A percentile compares a stretch with the other conserved stretches of the same genome.
Evolutionary conservation across 2,113 vertebrate genomes (phyloP).

Genomic region (Pseudorhombus dupliciocellatus): DNA sequence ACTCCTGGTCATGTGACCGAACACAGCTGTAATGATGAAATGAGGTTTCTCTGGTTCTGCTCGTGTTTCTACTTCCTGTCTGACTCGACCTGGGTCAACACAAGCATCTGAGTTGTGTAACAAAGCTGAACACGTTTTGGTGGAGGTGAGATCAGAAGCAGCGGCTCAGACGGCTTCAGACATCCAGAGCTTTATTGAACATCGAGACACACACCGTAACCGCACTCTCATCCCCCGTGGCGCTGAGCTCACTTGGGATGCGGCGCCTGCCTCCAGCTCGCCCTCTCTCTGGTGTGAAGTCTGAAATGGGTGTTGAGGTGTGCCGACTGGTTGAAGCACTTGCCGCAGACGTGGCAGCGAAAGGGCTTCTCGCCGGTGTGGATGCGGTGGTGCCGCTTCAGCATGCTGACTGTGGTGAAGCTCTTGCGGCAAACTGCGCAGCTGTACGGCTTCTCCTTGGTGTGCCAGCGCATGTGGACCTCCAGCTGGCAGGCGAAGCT

Average conservation of each 20-base stretch:
- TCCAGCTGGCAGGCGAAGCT: constrained; percentile 78
- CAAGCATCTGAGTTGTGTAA: neutral
- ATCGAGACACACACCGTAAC: constrained; percentile 30
- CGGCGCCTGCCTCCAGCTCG: constrained; percentile 6
- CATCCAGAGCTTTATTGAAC: constrained; percentile 55
- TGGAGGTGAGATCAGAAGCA: neutral
- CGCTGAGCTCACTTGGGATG: constrained; percentile 24
- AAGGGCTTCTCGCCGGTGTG: constrained; percentile 79
- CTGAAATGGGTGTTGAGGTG: constrained; percentile 79
- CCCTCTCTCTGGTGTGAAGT: constrained; percentile 69
- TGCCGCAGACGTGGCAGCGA: constrained; percentile 74
- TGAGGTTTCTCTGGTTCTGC: too few species aligned
- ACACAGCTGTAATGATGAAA: too few species aligned
- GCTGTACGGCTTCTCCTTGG: constrained; percentile 76
- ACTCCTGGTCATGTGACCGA: too few species aligned
- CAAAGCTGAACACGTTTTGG: neutral
- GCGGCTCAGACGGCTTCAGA: neutral
- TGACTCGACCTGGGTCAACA: too few species aligned
- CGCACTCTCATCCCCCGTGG: constrained; percentile 6
- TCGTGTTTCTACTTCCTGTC: neutral
- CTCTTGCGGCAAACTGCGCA: constrained; percentile 72
- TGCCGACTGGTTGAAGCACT: constrained; percentile 78
- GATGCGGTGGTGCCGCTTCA: constrained; percentile 77
- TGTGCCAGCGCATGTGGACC: constrained; percentile 80
- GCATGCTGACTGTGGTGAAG: constrained; percentile 78